Evolutionary conservation across 2,888 invertebrate species (phyloP).

Genomic region (Lottia gigantea): DNA sequence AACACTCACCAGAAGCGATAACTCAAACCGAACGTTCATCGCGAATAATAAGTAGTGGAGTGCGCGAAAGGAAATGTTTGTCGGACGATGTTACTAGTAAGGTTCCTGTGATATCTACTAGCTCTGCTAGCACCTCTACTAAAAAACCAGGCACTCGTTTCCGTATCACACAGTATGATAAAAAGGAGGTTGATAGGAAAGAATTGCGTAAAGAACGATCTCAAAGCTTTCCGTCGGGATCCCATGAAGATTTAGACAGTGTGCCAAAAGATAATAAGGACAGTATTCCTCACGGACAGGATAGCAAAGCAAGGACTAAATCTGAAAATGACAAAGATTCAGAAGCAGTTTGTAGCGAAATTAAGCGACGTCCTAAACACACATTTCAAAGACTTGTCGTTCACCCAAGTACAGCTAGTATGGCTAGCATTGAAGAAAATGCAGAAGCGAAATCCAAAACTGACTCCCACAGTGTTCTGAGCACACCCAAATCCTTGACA

Average conservation of each 20-base stretch:
- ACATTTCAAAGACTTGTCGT: not conserved
- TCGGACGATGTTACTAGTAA: constrained; percentile 44
- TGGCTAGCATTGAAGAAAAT: constrained; percentile 9
- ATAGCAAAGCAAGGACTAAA: constrained; percentile 37
- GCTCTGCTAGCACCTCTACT: not conserved
- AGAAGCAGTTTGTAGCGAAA: not conserved
- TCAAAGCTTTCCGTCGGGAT: constrained; percentile 31
- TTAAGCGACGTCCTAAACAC: not conserved
- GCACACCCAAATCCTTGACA: not conserved
- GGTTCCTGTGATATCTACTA: constrained; percentile 20
- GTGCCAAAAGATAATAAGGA: constrained; percentile 26
- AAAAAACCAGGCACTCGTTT: constrained; percentile 19
- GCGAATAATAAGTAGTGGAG: constrained; percentile 28
- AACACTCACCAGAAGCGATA: constrained; percentile 34
- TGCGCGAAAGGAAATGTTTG: constrained; percentile 37
- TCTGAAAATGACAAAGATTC: constrained; percentile 16
- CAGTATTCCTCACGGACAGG: constrained; percentile 30
- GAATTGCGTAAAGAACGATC: constrained; percentile 33
- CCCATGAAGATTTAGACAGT: constrained; percentile 30
- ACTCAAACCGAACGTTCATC: constrained; percentile 27
- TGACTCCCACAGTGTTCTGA: not conserved
- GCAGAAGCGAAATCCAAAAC: constrained; percentile 10
- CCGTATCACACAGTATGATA: constrained; percentile 10
- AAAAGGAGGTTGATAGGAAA: constrained; percentile 11
- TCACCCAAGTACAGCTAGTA: not conserved